Evolutionary conservation across 2,113 vertebrate genomes (phyloP).

Genomic region (Megaceryle maxima): DNA sequence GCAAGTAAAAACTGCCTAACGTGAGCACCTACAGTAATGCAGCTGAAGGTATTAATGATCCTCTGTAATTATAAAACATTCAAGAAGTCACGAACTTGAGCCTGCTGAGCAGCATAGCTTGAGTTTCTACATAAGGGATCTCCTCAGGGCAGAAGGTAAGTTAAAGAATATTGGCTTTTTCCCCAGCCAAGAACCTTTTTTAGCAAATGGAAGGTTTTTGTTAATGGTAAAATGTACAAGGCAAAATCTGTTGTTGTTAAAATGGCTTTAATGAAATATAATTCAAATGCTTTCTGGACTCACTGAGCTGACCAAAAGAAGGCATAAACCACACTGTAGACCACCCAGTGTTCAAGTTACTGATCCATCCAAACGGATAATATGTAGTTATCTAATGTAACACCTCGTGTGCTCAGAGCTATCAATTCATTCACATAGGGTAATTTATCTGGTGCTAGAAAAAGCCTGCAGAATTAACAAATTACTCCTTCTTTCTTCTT

Average conservation of each 20-base stretch:
- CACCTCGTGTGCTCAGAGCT: not conserved
- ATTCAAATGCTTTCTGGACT: not conserved
- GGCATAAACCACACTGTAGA: not conserved
- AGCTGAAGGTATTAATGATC: not conserved
- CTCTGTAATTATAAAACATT: not conserved
- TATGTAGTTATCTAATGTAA: not conserved
- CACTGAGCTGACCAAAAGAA: not conserved
- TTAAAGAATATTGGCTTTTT: not conserved
- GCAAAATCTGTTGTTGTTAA: not conserved
- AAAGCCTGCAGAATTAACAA: not conserved
- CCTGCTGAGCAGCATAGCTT: not conserved
- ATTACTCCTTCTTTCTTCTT: not conserved
- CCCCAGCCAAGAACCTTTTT: not conserved
- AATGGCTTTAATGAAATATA: not conserved
- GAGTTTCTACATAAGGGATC: not conserved
- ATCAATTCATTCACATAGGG: not conserved
- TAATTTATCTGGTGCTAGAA: not conserved
- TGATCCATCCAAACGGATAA: not conserved
- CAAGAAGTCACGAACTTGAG: not conserved
- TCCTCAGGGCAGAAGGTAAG: not conserved
- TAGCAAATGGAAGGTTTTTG: not conserved
- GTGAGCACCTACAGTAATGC: not conserved
- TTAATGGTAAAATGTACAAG: not conserved
- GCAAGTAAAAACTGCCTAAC: not conserved
- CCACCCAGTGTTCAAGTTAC: not conserved